Conservation (phyloP, 2,797 vertebrate species). For the Catostomus latipinnis region DNA sequence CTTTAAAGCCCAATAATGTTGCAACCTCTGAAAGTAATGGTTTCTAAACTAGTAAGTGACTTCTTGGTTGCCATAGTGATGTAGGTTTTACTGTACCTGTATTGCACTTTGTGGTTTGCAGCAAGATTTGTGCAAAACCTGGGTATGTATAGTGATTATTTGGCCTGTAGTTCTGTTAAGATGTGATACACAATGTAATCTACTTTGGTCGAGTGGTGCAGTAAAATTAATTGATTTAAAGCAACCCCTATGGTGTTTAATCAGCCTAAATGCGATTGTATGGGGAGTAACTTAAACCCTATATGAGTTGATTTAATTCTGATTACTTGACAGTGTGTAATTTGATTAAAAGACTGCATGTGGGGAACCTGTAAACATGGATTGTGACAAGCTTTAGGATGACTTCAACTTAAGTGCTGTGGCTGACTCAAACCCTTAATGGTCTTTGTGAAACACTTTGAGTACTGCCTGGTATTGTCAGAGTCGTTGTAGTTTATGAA, state of each 20-base stretch:
- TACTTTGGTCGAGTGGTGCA: neutral
- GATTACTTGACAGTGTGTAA: neutral
- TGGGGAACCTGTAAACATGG: neutral
- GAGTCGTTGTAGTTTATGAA: neutral
- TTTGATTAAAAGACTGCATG: constrained; percentile 12
- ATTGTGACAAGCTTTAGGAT: constrained; percentile 8
- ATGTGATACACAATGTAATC: neutral
- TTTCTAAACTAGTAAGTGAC: neutral
- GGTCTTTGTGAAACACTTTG: neutral
- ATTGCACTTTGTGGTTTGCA: neutral
- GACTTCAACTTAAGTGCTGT: neutral
- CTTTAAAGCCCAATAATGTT: constrained; percentile 25
- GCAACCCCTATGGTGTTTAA: neutral
- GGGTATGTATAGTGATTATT: neutral
- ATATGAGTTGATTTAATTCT: neutral
- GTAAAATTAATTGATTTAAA: neutral
- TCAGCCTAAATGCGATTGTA: neutral
- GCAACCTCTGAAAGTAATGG: constrained; percentile 12
- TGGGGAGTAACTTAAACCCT: neutral
- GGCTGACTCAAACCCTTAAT: neutral
- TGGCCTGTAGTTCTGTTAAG: neutral
- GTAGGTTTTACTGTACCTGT: neutral
- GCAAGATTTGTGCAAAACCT: neutral
- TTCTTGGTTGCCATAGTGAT: constrained; percentile 15
- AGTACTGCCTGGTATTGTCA: neutral